These are phyloP conservation scores for Chitala chitala DNA, from an alignment of 2,113 vertebrate species.

Conservation along the genomic window DNA sequence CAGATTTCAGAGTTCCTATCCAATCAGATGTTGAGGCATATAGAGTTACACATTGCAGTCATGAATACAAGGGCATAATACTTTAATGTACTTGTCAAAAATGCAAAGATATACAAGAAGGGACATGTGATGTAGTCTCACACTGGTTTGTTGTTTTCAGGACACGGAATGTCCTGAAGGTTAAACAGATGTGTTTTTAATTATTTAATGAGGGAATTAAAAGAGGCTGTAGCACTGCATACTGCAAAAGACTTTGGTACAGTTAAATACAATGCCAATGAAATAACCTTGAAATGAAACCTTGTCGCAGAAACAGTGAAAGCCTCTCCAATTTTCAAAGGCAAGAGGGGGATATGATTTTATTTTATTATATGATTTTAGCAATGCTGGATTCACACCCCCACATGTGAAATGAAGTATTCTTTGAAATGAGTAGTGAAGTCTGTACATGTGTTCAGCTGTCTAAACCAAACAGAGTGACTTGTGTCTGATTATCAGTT, in stretches of 20 bases:
- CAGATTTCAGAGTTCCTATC: not conserved
- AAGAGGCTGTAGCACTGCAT: not conserved
- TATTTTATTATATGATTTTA: not conserved
- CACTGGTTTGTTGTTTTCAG: not conserved
- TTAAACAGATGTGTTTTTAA: conserved; percentile 7
- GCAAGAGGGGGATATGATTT: not conserved
- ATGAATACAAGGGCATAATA: not conserved
- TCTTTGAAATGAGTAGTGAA: too few relatives aligned
- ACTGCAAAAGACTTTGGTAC: not conserved
- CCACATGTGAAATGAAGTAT: too few relatives aligned
- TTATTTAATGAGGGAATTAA: conserved; percentile 2
- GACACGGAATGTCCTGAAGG: not conserved
- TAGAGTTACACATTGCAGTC: conserved; percentile 1
- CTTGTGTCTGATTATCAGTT: too few relatives aligned
- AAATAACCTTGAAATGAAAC: not conserved
- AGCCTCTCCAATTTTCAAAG: not conserved
- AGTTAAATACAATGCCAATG: not conserved
- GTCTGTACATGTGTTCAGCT: too few relatives aligned
- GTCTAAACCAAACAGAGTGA: too few relatives aligned
- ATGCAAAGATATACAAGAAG: not conserved
- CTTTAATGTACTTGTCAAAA: conserved; percentile 1
- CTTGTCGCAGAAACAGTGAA: not conserved
- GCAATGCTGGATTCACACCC: not conserved
- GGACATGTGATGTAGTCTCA: not conserved
- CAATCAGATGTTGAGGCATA: not conserved